Base-by-base conservation (phyloP, 2,113 vertebrate species). In the Microtus montanus region DNA sequence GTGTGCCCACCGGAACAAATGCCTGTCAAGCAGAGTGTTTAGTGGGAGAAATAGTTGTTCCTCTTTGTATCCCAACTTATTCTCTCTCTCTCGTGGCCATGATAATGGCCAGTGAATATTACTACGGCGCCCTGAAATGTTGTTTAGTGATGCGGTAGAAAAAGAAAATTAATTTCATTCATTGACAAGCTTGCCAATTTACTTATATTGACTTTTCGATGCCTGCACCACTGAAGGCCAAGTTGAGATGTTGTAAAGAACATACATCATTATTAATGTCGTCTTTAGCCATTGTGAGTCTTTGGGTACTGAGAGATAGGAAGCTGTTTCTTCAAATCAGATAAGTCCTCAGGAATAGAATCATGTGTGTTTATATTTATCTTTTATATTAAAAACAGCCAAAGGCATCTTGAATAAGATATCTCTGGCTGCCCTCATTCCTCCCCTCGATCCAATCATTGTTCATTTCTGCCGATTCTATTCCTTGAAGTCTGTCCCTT, bases 181-280 rank as follows among this genome's bases (percentile, higher is more conserved):
- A 97, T 96, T 97, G 97, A 97, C 96, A 95, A 98, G 97, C 96
- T 89, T 97, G 97, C 98, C 98, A 93, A 87, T 98, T 96, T 96
- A 93, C 94, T 95, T 90, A 49, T 91, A 97, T 96, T 98, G 98
- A 97, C 97, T 98, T 98, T 97, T 94, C 79, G 79, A 91, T 97
- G 96, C 52, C 47, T 70, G 63, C 52, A 47, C 49, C 90, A 13
- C 85, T 86, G 92, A 94, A 84, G 95, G 92, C 96, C 96, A 98
- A 98, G 96, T 97, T 97, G 96, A 95, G 93, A 79, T 28, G 7
- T 94, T 91, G 54, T 92, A 94, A 98, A 97, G 97, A 96, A 82
- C 93, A 92, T 58, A 58, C 58, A 92, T 98, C 96, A 95, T 96
- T 91, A 97, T 95, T 97, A 96, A 44, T 22, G 63, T 94, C 92